phyloP scores from a whole-genome alignment of 2,797 vertebrate genomes.

The Ctenosaura bakeri region DNA sequence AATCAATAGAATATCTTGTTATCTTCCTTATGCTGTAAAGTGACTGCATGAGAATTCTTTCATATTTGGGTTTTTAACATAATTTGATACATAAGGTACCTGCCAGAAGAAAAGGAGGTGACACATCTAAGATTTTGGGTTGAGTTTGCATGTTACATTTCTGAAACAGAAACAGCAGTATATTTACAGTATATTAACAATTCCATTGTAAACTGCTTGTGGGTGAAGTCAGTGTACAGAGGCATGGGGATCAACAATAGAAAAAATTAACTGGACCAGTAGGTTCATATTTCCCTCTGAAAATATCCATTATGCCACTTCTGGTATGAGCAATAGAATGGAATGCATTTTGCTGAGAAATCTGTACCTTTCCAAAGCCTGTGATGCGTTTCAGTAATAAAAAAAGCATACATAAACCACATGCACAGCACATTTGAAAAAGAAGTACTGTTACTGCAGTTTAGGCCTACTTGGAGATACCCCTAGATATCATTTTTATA shows the following conservation, averaged over 20 bases:
- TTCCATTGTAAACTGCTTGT: background rate
- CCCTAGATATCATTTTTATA: no score
- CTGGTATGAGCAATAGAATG: background rate
- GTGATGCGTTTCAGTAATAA: background rate
- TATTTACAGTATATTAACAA: background rate
- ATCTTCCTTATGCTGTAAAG: constrained; percentile 4
- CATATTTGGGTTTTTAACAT: background rate
- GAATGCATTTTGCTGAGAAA: background rate
- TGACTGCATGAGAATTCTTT: background rate
- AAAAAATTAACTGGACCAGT: background rate
- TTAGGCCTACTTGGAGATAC: no score
- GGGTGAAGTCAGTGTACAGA: background rate
- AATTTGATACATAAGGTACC: background rate
- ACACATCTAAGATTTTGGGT: background rate
- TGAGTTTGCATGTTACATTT: background rate
- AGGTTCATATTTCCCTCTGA: background rate
- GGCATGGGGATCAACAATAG: background rate
- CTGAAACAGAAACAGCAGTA: background rate
- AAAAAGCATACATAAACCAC: background rate
- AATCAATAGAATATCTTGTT: background rate
- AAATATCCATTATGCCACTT: background rate
- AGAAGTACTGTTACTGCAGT: no score
- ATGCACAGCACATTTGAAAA: background rate
- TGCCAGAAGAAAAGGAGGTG: background rate
- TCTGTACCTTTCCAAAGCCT: background rate